Conservation (phyloP, 2,113 vertebrate genomes). For the Merops nubicus region DNA sequence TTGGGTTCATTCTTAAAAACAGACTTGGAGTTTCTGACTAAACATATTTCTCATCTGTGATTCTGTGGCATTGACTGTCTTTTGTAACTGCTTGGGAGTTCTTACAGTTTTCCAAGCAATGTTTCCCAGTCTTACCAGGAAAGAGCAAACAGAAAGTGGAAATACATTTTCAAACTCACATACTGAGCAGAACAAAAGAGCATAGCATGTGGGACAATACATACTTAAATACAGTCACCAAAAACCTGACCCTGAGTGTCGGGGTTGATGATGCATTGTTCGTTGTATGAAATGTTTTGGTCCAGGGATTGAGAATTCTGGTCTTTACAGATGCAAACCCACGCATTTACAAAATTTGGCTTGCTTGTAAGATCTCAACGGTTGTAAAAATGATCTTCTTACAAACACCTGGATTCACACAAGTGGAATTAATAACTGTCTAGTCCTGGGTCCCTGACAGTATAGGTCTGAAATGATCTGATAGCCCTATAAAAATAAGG, state of each 20-base stretch:
- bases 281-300: not conserved
- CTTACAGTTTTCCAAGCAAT: not conserved
- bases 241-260: not conserved
- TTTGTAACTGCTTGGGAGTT: not conserved
- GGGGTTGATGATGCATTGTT: not conserved
- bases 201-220: not conserved
- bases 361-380: not conserved
- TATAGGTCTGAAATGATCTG: not conserved
- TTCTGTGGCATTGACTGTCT: not conserved
- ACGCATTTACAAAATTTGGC: not conserved
- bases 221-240: not conserved
- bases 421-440: not conserved
- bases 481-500: not conserved
- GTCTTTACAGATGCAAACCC: not conserved
- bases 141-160: not conserved
- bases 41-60: not conserved
- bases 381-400: not conserved
- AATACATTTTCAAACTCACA: not conserved
- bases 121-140: not conserved
- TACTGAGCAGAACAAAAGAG: not conserved
- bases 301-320: not conserved
- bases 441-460: not conserved
- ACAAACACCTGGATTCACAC: not conserved
- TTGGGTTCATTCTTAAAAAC: not conserved
- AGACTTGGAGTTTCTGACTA: not conserved